Evolutionary conservation across 2,888 invertebrate genomes (phyloP).

Genomic region (Cephus nigrinus): DNA sequence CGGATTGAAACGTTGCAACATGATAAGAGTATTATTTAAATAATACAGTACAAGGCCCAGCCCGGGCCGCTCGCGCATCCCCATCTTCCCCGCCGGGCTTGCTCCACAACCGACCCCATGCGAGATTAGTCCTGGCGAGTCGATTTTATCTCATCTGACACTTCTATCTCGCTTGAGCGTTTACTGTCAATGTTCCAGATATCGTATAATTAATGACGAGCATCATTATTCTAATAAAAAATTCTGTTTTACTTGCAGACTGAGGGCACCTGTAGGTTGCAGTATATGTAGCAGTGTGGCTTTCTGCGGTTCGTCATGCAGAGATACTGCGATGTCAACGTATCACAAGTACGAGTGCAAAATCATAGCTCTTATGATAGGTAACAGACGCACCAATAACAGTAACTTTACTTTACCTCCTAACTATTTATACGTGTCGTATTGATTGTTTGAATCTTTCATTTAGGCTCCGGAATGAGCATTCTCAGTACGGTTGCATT

Average conservation of each 20-base stretch:
- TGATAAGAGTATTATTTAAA: background rate
- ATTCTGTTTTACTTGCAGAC: slow-evolving; percentile 57
- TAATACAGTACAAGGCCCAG: too few species aligned
- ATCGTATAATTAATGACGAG: background rate
- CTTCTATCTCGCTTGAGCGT: too few species aligned
- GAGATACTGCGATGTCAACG: slow-evolving; percentile 72
- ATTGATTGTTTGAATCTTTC: slow-evolving; percentile 6
- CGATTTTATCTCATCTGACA: too few species aligned
- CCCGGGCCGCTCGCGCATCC: too few species aligned
- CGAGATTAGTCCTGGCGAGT: too few species aligned
- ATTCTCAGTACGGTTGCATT: slow-evolving; percentile 80
- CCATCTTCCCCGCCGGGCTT: too few species aligned
- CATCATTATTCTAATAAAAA: background rate
- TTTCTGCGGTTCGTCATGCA: slow-evolving; percentile 78
- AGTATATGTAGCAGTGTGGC: slow-evolving; percentile 80
- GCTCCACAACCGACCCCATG: too few species aligned
- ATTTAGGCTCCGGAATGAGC: slow-evolving; percentile 82
- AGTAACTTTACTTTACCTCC: background rate
- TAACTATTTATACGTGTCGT: too few species aligned
- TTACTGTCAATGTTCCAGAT: too few species aligned
- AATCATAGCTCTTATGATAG: slow-evolving; percentile 79
- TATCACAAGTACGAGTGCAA: slow-evolving; percentile 84
- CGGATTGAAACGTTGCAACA: background rate
- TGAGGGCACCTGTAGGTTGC: slow-evolving; percentile 78
- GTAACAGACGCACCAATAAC: slow-evolving; percentile 57